These are phyloP conservation scores for Lamproptera curius DNA, from an alignment of 2,888 invertebrate genomes.

Conservation along the genomic window DNA sequence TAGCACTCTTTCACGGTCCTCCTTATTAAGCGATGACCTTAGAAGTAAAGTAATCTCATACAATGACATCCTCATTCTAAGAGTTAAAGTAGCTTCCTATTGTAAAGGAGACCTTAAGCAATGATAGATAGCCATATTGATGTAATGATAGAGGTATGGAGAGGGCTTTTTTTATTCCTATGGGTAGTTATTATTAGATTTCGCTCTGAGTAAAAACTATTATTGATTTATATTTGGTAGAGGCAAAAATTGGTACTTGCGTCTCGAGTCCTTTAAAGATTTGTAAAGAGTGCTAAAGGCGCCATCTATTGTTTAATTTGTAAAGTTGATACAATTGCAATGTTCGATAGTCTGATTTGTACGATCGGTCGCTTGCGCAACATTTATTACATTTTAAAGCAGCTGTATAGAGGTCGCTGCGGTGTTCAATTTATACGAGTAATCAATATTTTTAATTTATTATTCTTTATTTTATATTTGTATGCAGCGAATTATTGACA, in stretches of 20 bases:
- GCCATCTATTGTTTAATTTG: neutral
- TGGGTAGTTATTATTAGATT: too few species aligned
- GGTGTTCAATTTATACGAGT: neutral
- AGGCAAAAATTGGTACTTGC: neutral
- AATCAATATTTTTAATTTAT: neutral
- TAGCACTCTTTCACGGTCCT: too few species aligned
- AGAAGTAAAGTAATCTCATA: too few species aligned
- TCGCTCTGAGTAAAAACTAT: too few species aligned
- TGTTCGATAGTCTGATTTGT: neutral
- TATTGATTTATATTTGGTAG: too few species aligned
- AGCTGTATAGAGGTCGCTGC: conserved; percentile 13
- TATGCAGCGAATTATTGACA: neutral
- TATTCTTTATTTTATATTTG: neutral
- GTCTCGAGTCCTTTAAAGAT: neutral
- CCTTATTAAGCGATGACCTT: too few species aligned
- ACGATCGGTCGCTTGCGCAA: conserved; percentile 13
- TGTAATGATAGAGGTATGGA: too few species aligned
- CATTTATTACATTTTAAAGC: conserved; percentile 1
- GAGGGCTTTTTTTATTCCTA: too few species aligned
- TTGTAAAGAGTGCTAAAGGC: neutral
- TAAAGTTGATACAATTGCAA: conserved; percentile 5
- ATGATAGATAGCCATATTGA: too few species aligned
- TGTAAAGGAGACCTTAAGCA: too few species aligned
- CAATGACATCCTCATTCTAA: too few species aligned
- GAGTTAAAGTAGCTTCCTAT: too few species aligned